Evolutionary conservation across 2,113 vertebrate genomes (phyloP), one percentile per base, ranked within the genome.

Genomic region (Ochotona princeps): DNA sequence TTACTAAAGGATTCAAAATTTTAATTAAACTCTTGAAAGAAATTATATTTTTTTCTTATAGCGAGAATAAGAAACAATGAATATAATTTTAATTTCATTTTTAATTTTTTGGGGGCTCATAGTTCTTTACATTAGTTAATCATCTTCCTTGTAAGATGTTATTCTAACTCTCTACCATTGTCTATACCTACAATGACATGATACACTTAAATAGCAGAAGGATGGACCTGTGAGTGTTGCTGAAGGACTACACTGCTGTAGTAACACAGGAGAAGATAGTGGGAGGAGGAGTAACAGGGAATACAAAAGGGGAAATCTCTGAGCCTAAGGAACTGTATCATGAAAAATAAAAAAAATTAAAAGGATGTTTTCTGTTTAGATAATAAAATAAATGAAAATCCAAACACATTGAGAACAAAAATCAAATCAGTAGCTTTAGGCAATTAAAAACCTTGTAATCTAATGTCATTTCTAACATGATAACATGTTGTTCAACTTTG

Each of bases 371-470:
- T 44, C 49, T 74, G 14, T 75, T 95, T 91, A 82, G 85, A 38
- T 65, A 38, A 76, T 81, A 76, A 92, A 91, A 80, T 73, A 83
- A 73, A 61, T 38, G 20, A 78, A 35, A 47, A 35, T 86, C 61
- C 57, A 73, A 89, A 61, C 75, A 94, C 21, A 57, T 10, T 23
- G 28, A 83, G 54, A 81, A 30, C 60, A 44, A 83, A 76, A 86
- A 51, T 86, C 54, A 75, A 65, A 90, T 4, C 85, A 72, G 23
- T 10, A 91, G 20, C 21, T 15, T 89, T 69, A 74, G 63, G 20
- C 57, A 86, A 83, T 94, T 91, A 83, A 95, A 87, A 81, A 78
- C 67, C 81, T 74, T 54, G 32, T 74, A 88, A 65, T 66, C 44
- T 67, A 92, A 89, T 91, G 51, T 5, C 28, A 76, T 85, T 70